A percentile compares a stretch with the other conserved stretches of the same genome.
Conservation (phyloP, 2,888 invertebrate genomes). For the Yponomeuta cagnagella region DNA sequence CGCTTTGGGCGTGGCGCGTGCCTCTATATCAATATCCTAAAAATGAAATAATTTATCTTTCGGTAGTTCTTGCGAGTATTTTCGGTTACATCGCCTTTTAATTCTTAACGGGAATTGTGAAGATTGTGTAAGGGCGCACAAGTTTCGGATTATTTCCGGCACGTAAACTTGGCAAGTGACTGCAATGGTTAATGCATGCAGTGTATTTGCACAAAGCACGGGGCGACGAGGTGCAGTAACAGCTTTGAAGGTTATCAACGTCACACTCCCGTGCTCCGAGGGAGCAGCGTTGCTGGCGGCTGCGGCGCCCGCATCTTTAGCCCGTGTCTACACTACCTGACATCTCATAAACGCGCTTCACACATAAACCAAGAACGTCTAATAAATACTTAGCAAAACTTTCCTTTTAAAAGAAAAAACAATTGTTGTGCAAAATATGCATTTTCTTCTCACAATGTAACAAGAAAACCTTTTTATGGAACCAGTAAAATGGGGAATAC, state of each 20-base stretch:
- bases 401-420: not conserved
- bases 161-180: constrained; percentile 2
- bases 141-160: not conserved
- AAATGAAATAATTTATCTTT: constrained; percentile 8
- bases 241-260: constrained; percentile 41
- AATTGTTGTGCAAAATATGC: not conserved
- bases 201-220: constrained; percentile 20
- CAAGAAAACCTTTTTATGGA: constrained; percentile 3
- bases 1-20: not conserved
- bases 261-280: constrained; percentile 39
- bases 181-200: constrained; percentile 21
- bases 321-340: not conserved
- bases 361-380: not conserved
- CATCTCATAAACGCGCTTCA: not conserved
- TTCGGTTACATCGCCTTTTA: constrained; percentile 42
- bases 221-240: constrained; percentile 23
- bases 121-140: constrained; percentile 3
- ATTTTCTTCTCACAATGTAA: not conserved
- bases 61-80: constrained; percentile 29
- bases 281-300: constrained; percentile 21
- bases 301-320: not conserved
- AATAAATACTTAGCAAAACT: not conserved
- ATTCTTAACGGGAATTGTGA: constrained; percentile 37
- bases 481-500: not conserved
- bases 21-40: not conserved